Evolutionary conservation across 2,888 invertebrate species (phyloP), one percentile per base, ranked within the genome.

Genomic region (Catocala fraxini): DNA sequence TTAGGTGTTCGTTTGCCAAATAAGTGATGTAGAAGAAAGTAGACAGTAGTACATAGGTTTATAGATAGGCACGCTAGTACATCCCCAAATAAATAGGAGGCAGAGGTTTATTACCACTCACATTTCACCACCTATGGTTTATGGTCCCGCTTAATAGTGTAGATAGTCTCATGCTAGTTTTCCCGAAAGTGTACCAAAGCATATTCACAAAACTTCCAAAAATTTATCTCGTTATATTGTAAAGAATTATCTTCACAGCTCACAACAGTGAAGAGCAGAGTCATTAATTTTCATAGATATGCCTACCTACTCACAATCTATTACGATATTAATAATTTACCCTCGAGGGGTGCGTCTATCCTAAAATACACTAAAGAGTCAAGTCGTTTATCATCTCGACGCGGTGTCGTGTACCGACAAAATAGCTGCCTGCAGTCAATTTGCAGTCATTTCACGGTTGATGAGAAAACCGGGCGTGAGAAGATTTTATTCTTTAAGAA

Each of bases 251-350:
- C 4, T 13, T 25, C 42, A 34, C 5, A 6, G 45, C 5, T 5
- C 2, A n/a, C 34, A 6, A 11, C 12, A 41, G 42, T 56, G 52
- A 56, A 48, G 13, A 53, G 11, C 39, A 4, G 59, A 62, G 66
- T 67, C 69, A 71, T 75, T 68, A 75, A 73, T 71, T 71, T 73
- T 65, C 64, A 66, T 65, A 65, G 59, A 63, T 57, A 57, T 51
- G 65, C 65, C 66, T 25, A 25, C 25, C 35, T 63, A 63, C 70
- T 71, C 59, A 59, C 57, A 68, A 71, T 71, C 70, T 70, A 73
- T 75, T 73, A 71, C 65, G 52, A 62, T 71, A 72, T 74, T 74
- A 74, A 71, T 73, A 71, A 68, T 67, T 56, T 59, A 69, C 56
- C 54, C 58, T 62, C 46, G 56, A 46, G 62, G 65, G 55, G 58